Evolutionary conservation across 2,113 vertebrate genomes (phyloP), one percentile per base, ranked within the genome.

Genomic region (Ornithorhynchus anatinus): DNA sequence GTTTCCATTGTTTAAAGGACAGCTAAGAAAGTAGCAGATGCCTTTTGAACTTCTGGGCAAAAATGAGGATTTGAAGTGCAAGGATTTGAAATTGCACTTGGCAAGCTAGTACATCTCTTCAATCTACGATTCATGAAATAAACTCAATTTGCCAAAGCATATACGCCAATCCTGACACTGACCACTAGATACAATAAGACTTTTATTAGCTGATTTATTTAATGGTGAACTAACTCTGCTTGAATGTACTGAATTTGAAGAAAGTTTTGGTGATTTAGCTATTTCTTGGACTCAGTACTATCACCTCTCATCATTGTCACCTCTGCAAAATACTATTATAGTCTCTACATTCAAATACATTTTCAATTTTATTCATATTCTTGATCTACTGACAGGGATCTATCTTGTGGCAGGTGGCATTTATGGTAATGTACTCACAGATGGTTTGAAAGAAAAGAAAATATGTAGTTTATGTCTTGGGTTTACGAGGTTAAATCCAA

Each of bases 401-500:
- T 79, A 69, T 85, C 72, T 85, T 65, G 20, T 77, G 78, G 67
- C 75, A 85, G 67, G 78, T 79, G 75, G 67, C 51, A 84, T 70
- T 87, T 85, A 85, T 85, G 83, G 60, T 79, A 85, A 83, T 74
- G 75, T 29, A 58, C 40, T 77, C 60, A 81, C 33, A 81, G 61
- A 77, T 56, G 79, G 51, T 81, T 81, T 79, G 72, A 84, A 84
- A 81, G 62, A 75, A 62, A 67, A 75, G 51, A 67, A 78, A 79
- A 52, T 57, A 59, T 75, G 25, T 81, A 72, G 81, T 77, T 79
- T 87, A 79, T 63, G 59, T 72, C 79, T 82, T 70, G 60, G 32
- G 72, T 75, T 77, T 84, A 84, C 79, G 75, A 83, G 80, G 83
- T 84, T 85, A 77, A 81, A 84, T 84, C 72, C 81, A 44, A 84